These are phyloP conservation scores for Serripes groenlandicus DNA, from an alignment of 2,888 invertebrate species.

Conservation along the genomic window DNA sequence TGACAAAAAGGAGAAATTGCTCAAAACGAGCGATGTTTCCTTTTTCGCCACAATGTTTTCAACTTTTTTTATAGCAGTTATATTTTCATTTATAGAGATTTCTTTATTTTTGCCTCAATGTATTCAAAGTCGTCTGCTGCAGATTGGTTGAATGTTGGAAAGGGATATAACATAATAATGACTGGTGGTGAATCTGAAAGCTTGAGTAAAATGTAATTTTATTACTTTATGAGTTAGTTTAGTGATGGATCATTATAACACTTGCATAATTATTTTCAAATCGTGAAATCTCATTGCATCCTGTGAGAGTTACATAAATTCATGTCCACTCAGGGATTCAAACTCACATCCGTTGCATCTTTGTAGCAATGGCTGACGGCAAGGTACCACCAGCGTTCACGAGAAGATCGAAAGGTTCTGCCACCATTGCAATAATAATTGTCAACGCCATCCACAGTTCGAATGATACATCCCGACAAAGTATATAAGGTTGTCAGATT, in stretches of 20 bases:
- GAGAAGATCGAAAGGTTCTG: slow-evolving; percentile 91
- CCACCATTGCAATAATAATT: slow-evolving; percentile 81
- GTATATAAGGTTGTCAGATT: slow-evolving; percentile 88
- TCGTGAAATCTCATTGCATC: too few species aligned
- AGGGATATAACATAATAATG: too few species aligned
- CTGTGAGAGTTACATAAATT: too few species aligned
- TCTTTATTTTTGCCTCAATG: background rate
- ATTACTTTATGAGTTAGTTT: too few species aligned
- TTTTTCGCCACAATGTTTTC: background rate
- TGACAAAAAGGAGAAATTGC: background rate
- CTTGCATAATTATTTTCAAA: too few species aligned
- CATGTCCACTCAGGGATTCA: too few species aligned
- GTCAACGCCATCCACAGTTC: slow-evolving; percentile 53
- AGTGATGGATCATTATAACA: too few species aligned
- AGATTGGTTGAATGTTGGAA: too few species aligned
- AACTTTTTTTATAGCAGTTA: background rate
- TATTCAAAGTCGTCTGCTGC: background rate
- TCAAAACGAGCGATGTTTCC: background rate
- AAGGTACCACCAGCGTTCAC: slow-evolving; percentile 98
- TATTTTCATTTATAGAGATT: too few species aligned
- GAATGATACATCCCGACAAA: slow-evolving; percentile 76
- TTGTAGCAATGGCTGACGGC: slow-evolving; percentile 92
- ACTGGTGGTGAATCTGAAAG: too few species aligned
- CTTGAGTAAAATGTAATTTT: too few species aligned
- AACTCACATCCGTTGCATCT: slow-evolving; percentile 42